These are phyloP conservation scores for Oeneis ivallda DNA, from an alignment of 2,888 invertebrate species.

Conservation along the genomic window DNA sequence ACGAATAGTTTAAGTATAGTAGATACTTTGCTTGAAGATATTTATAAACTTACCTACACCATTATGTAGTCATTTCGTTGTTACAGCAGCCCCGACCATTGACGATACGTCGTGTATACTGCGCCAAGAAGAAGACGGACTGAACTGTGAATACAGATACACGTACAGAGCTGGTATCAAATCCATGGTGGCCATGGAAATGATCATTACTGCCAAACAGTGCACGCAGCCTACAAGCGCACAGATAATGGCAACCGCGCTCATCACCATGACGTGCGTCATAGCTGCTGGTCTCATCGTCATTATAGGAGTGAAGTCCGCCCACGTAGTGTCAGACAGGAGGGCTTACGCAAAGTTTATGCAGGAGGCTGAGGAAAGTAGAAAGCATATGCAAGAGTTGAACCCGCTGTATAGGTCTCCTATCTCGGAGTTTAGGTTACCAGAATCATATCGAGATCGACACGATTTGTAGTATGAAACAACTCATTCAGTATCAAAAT, in stretches of 20 bases:
- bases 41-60: too few species aligned
- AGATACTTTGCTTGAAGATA: too few species aligned
- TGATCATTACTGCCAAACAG: constrained; percentile 59
- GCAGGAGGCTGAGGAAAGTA: constrained; percentile 68
- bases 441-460: constrained; percentile 72
- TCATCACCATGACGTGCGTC: constrained; percentile 70
- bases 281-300: constrained; percentile 71
- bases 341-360: constrained; percentile 79
- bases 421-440: constrained; percentile 78
- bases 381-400: constrained; percentile 64
- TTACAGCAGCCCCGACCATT: constrained; percentile 51
- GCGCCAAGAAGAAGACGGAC: constrained; percentile 52
- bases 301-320: constrained; percentile 65
- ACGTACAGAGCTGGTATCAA: constrained; percentile 61
- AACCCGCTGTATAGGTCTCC: constrained; percentile 86
- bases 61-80: constrained; percentile 28
- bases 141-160: constrained; percentile 69
- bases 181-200: constrained; percentile 60
- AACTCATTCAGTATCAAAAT: not conserved
- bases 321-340: constrained; percentile 73
- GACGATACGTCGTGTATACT: constrained; percentile 61
- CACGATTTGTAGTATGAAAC: constrained; percentile 50
- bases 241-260: constrained; percentile 57
- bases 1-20: too few species aligned
- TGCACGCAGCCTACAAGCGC: constrained; percentile 67